Conservation (phyloP, 1,140 invertebrate species). For the Heliconius eleuchia region DNA sequence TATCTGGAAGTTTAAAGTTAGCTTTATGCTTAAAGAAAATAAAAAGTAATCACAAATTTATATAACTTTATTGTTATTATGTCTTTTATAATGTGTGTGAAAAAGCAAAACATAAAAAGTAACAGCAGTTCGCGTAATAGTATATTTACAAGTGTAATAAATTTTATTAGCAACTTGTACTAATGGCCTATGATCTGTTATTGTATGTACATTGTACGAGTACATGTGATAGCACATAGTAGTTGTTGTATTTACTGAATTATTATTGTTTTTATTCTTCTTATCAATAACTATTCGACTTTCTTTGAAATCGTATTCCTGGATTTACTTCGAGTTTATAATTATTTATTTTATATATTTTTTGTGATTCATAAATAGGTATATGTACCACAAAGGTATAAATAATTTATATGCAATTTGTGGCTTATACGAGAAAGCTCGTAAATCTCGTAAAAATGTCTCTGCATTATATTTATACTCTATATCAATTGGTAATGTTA, state of each 20-base stretch:
- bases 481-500: not conserved
- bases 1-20: not conserved
- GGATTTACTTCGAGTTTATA: not conserved
- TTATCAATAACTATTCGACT: not conserved
- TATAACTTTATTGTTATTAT: not conserved
- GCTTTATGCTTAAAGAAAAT: not conserved
- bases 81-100: not conserved
- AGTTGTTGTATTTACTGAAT: not conserved
- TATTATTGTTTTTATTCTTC: not conserved
- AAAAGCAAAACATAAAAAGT: constrained; percentile 7
- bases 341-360: too few species aligned
- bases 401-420: too few species aligned
- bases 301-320: not conserved
- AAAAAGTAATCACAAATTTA: not conserved
- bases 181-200: constrained; percentile 2
- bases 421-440: too few species aligned
- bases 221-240: not conserved
- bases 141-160: constrained; percentile 10
- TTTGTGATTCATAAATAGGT: too few species aligned
- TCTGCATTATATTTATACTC: not conserved
- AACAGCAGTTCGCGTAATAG: not conserved
- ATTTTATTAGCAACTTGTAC: not conserved
- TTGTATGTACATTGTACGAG: not conserved
- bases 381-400: too few species aligned
- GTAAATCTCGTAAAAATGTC: too few species aligned